Percentiles rank a stretch among this genome's conserved stretches.
Conservation (phyloP, 1,140 invertebrate genomes). For the Drosophila nigrodunni region DNA sequence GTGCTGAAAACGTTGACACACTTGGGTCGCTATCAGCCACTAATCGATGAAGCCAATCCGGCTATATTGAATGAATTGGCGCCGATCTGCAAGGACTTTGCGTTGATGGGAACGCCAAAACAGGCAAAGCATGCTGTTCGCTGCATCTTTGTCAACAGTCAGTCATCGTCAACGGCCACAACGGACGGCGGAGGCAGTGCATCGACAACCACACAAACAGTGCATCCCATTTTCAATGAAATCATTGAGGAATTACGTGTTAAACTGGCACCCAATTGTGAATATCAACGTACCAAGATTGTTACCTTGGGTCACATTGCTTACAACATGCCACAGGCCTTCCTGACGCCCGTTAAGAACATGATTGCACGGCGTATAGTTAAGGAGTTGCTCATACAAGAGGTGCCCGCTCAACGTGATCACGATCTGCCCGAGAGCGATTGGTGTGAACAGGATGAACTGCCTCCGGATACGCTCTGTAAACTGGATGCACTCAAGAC, state of each 20-base stretch:
- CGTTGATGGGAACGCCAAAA: conserved; percentile 94
- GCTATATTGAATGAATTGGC: conserved; percentile 89
- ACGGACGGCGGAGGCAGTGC: conserved; percentile 51
- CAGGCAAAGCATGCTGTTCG: conserved; percentile 98
- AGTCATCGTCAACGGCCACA: conserved; percentile 61
- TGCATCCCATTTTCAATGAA: conserved; percentile 92
- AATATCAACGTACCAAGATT: conserved; percentile 96
- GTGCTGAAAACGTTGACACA: conserved; percentile 94
- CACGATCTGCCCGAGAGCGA: conserved; percentile 86
- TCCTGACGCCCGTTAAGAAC: conserved; percentile 95
- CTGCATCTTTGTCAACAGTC: conserved; percentile 93
- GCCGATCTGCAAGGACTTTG: conserved; percentile 94
- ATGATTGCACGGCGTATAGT: conserved; percentile 98
- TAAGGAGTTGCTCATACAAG: conserved; percentile 96
- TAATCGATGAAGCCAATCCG: conserved; percentile 87
- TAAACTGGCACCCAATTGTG: conserved; percentile 91
- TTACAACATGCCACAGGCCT: conserved; percentile 94
- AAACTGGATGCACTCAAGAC: conserved; percentile 98
- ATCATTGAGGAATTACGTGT: conserved; percentile 93
- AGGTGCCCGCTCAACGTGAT: conserved; percentile 86
- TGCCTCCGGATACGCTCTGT: conserved; percentile 96
- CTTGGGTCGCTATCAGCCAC: conserved; percentile 93
- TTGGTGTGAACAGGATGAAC: conserved; percentile 95
- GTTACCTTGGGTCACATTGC: conserved; percentile 97
- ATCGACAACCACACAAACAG: conserved; percentile 85